Evolutionary conservation across 2,888 invertebrate species (phyloP).

Genomic region (Drosophila demipolita): DNA sequence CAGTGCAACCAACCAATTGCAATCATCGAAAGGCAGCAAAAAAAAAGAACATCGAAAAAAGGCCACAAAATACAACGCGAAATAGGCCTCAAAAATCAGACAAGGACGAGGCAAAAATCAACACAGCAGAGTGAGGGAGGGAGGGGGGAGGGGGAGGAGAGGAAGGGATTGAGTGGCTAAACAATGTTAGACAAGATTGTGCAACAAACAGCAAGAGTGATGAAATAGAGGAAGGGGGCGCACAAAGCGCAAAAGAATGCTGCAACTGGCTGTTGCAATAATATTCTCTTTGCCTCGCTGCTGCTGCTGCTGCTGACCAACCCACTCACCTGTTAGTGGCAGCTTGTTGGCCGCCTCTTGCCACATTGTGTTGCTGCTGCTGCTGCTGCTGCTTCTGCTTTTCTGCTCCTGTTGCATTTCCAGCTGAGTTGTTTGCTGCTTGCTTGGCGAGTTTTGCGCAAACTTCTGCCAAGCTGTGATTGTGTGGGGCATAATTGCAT

Average conservation of each 20-base stretch:
- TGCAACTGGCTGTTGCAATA: constrained; percentile 63
- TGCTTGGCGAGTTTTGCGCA: constrained; percentile 66
- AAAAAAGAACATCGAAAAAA: constrained; percentile 40
- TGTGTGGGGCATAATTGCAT: constrained; percentile 85
- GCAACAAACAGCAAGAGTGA: constrained; percentile 66
- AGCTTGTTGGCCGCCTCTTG: constrained; percentile 58
- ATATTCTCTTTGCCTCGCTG: constrained; percentile 13
- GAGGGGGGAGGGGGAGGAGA: rapidly evolving
- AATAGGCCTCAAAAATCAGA: constrained; percentile 63
- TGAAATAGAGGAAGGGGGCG: not conserved
- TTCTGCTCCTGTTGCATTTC: constrained; percentile 58
- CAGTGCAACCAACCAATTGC: constrained; percentile 51
- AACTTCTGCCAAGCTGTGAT: constrained; percentile 73
- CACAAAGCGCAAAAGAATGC: constrained; percentile 27
- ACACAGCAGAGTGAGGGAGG: constrained; percentile 26
- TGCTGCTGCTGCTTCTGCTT: constrained; percentile 3
- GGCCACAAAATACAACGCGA: constrained; percentile 29
- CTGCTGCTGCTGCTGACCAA: constrained; percentile 17
- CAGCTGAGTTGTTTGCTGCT: constrained; percentile 65
- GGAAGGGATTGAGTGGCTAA: constrained; percentile 49
- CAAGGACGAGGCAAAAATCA: constrained; percentile 71
- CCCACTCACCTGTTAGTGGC: constrained; percentile 78
- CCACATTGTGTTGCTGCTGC: constrained; percentile 1
- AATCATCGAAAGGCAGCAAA: constrained; percentile 27
- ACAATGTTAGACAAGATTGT: constrained; percentile 81